A percentile compares a stretch with the other conserved stretches of the same genome.
Evolutionary conservation across 2,888 invertebrate species (phyloP).

Genomic region (Leistus spinibarbis): DNA sequence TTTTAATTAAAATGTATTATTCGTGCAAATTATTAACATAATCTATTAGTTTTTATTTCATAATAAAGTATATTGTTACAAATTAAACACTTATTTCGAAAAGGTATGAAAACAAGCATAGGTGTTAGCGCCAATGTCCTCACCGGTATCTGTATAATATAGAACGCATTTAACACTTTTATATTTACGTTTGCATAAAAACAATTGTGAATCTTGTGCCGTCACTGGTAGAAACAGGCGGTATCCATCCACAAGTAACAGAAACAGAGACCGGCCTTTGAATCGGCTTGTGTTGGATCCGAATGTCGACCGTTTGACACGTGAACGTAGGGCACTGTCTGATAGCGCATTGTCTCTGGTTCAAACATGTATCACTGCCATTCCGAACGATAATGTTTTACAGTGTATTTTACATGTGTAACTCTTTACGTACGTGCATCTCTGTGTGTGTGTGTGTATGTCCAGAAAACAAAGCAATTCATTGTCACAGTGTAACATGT

Average conservation of each 20-base stretch:
- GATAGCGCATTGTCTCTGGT: constrained; percentile 30
- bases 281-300: constrained; percentile 27
- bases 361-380: constrained; percentile 30
- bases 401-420: constrained; percentile 5
- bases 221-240: background rate
- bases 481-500: constrained; percentile 1
- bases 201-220: background rate
- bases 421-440: too few relatives aligned
- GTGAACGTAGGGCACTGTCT: constrained; percentile 29
- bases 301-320: constrained; percentile 27
- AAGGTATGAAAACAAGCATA: too few relatives aligned
- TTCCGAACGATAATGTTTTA: constrained; percentile 23
- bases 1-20: too few relatives aligned
- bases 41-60: too few relatives aligned
- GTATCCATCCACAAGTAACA: background rate
- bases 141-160: too few relatives aligned
- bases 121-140: too few relatives aligned
- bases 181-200: too few relatives aligned
- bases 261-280: constrained; percentile 14
- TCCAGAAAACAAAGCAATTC: constrained; percentile 1
- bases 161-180: too few relatives aligned
- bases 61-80: too few relatives aligned
- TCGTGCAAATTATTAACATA: too few relatives aligned
- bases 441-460: background rate
- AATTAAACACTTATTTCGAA: too few relatives aligned